phyloP scores from a whole-genome alignment of 2,888 invertebrate genomes.

The Chydorus sphaericus region DNA sequence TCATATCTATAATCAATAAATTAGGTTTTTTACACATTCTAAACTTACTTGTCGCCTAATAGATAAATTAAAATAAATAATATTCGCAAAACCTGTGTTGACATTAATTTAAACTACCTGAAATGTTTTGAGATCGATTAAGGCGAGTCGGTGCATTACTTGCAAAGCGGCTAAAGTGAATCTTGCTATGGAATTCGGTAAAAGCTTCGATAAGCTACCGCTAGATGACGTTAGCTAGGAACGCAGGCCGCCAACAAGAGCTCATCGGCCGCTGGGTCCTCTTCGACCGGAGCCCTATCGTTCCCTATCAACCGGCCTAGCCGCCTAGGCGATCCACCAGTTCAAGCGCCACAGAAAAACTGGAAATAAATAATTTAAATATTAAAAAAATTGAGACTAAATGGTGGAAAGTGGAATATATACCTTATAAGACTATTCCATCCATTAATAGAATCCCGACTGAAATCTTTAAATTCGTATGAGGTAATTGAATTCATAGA shows the following conservation, averaged over 20 bases:
- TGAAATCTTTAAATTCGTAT: too few relatives aligned
- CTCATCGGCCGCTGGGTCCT: slow-evolving; percentile 26
- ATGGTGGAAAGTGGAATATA: too few relatives aligned
- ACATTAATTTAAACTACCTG: too few relatives aligned
- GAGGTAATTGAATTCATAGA: too few relatives aligned
- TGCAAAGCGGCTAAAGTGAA: slow-evolving; percentile 39
- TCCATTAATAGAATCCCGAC: too few relatives aligned
- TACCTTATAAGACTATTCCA: too few relatives aligned
- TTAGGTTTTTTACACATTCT: too few relatives aligned
- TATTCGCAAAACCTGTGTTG: too few relatives aligned
- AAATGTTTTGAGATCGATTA: slow-evolving; percentile 60
- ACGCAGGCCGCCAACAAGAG: slow-evolving; percentile 30
- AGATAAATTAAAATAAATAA: too few relatives aligned
- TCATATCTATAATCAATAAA: too few relatives aligned
- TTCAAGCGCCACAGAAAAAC: slow-evolving; percentile 65
- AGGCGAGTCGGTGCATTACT: slow-evolving; percentile 57
- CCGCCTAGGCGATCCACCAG: slow-evolving; percentile 58
- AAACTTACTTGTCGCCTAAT: too few relatives aligned
- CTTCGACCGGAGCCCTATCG: slow-evolving; percentile 48
- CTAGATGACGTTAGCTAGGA: slow-evolving; percentile 29
- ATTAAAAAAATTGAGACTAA: too few relatives aligned
- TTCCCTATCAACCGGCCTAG: slow-evolving; percentile 52
- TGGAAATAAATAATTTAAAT: slow-evolving; percentile 31
- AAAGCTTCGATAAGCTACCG: slow-evolving; percentile 31
- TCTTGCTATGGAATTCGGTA: slow-evolving; percentile 49